phyloP scores from a whole-genome alignment of 2,888 invertebrate species.

The Malthinus seriepunctatus region DNA sequence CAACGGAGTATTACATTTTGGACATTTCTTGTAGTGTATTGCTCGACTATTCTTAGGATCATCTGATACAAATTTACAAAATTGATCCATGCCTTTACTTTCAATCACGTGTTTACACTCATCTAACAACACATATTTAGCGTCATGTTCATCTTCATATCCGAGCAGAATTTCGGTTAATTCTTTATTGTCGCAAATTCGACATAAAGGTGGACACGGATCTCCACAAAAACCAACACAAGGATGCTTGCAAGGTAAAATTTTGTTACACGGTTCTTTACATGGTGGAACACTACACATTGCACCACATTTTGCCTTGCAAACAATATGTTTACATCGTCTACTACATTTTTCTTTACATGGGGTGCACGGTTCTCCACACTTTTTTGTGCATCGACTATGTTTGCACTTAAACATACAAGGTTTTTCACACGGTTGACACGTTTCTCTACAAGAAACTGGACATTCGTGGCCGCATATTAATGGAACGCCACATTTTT shows the following conservation, averaged over 20 bases:
- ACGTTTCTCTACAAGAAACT: slow-evolving; percentile 60
- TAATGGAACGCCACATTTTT: slow-evolving; percentile 60
- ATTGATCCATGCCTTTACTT: slow-evolving; percentile 53
- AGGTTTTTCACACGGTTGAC: slow-evolving; percentile 59
- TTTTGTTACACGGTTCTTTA: slow-evolving; percentile 50
- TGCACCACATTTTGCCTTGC: slow-evolving; percentile 56
- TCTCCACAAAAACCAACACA: slow-evolving; percentile 77
- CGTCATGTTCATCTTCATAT: slow-evolving; percentile 56
- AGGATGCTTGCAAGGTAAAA: slow-evolving; percentile 60
- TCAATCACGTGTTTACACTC: slow-evolving; percentile 60
- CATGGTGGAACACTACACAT: slow-evolving; percentile 57
- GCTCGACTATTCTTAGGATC: slow-evolving; percentile 15
- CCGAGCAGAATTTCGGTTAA: slow-evolving; percentile 56
- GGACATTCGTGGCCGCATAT: slow-evolving; percentile 68
- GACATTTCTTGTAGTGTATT: not conserved
- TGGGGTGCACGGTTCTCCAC: slow-evolving; percentile 52
- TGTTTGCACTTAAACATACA: slow-evolving; percentile 60
- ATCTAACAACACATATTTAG: slow-evolving; percentile 59
- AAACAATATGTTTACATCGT: slow-evolving; percentile 57
- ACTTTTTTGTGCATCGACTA: slow-evolving; percentile 55
- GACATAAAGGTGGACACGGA: slow-evolving; percentile 65
- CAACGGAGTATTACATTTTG: not conserved
- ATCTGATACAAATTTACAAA: not conserved
- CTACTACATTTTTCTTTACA: slow-evolving; percentile 47
- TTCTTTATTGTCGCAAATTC: slow-evolving; percentile 58